Evolutionary conservation across 2,888 invertebrate genomes (phyloP).

Genomic region (Apodemia mormo): DNA sequence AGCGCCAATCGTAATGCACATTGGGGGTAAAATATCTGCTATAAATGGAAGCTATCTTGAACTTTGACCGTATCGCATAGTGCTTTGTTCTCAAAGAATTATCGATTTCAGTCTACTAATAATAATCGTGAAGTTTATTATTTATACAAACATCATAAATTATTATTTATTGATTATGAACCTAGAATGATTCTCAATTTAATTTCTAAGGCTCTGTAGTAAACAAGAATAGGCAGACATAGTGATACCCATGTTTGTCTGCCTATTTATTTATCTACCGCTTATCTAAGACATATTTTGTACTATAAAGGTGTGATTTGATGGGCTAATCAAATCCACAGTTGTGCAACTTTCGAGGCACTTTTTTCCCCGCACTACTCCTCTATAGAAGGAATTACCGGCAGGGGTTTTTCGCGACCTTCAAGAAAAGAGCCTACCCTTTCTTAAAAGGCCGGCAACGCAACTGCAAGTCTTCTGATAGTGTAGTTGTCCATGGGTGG

Average conservation of each 20-base stretch:
- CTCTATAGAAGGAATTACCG: no score
- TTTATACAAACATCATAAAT: background rate
- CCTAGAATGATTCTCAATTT: background rate
- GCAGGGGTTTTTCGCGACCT: no score
- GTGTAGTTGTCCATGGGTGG: no score
- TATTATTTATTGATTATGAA: slow-evolving; percentile 4
- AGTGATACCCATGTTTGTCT: background rate
- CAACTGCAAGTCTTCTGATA: no score
- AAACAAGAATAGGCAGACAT: background rate
- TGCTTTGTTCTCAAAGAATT: slow-evolving; percentile 1
- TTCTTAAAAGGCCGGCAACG: no score
- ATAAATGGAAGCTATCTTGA: slow-evolving; percentile 66
- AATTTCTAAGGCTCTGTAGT: background rate
- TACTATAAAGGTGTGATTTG: no score
- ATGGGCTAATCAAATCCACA: no score
- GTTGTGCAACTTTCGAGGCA: no score
- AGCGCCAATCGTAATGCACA: slow-evolving; percentile 47
- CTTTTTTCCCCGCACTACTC: no score
- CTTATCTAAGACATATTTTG: background rate
- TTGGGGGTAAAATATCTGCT: slow-evolving; percentile 44
- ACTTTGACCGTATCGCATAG: slow-evolving; percentile 51
- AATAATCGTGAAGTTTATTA: slow-evolving; percentile 10
- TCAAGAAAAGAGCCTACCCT: no score
- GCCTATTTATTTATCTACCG: background rate
- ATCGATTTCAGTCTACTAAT: background rate